Conservation (phyloP, 2,113 vertebrate genomes). For the Tauraco erythrolophus region DNA sequence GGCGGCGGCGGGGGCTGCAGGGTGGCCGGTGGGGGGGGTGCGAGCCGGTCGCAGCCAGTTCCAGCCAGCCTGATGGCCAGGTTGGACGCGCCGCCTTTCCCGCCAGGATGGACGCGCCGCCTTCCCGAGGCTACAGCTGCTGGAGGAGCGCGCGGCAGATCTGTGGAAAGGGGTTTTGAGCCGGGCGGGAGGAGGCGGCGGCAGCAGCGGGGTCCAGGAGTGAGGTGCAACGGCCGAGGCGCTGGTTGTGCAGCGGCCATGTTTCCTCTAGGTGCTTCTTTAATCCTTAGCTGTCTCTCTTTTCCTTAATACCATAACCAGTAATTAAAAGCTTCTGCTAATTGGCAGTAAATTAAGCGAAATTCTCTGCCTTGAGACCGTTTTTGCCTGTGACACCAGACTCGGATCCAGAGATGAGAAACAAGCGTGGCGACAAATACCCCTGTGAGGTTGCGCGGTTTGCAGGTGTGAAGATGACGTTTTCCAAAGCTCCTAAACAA, state of each 20-base stretch:
- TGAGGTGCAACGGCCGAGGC: background rate
- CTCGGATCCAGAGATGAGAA: background rate
- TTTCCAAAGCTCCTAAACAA: background rate
- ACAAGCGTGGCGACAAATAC: too few species aligned
- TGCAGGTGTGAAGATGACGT: background rate
- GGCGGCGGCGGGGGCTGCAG: too few species aligned
- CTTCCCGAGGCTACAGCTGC: fast-evolving
- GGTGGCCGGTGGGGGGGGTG: background rate
- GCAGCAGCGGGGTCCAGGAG: background rate
- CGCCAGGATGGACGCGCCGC: background rate
- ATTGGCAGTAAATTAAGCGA: background rate
- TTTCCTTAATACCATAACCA: background rate
- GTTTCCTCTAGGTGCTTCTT: background rate
- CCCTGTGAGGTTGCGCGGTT: background rate
- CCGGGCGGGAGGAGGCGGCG: background rate
- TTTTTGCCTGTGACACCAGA: background rate
- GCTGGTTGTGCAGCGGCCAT: background rate
- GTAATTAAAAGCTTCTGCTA: background rate
- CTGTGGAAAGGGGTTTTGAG: fast-evolving
- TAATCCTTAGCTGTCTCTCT: background rate
- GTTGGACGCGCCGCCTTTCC: fast-evolving
- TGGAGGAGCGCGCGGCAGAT: background rate
- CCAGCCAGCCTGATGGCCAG: background rate
- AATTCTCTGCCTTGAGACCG: background rate
- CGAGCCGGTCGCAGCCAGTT: fast-evolving